Percentiles rank a stretch among this genome's conserved stretches.
Evolutionary conservation across 2,113 vertebrate genomes (phyloP).

Genomic region (Rhineura floridana): DNA sequence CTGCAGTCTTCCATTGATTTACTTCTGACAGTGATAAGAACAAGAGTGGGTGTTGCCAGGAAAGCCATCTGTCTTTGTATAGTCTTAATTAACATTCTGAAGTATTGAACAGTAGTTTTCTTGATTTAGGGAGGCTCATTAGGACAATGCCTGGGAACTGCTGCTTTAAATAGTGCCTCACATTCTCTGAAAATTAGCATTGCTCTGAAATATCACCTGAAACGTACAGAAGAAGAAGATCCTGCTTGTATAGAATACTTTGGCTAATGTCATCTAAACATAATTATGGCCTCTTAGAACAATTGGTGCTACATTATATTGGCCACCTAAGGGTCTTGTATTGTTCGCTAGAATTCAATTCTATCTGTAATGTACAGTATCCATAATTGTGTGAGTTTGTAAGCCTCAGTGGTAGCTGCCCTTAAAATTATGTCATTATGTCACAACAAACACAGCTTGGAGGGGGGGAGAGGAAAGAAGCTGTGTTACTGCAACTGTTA

Average conservation of each 20-base stretch:
- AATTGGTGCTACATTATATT: neutral
- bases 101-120: neutral
- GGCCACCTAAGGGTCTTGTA: too few relatives aligned
- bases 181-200: neutral
- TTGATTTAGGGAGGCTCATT: conserved; percentile 24
- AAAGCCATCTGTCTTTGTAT: conserved; percentile 16
- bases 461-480: too few relatives aligned
- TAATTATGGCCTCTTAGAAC: neutral
- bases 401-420: neutral
- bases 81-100: conserved; percentile 21
- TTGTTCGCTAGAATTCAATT: neutral
- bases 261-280: neutral
- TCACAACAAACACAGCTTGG: too few relatives aligned
- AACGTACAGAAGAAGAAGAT: neutral
- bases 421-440: neutral
- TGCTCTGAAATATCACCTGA: neutral
- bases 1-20: conserved; percentile 16
- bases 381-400: neutral
- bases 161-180: neutral
- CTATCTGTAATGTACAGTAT: neutral
- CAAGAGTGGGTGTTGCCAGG: conserved; percentile 5
- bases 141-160: neutral
- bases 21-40: conserved; percentile 18
- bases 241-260: neutral
- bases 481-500: too few relatives aligned